A percentile compares a stretch with the other conserved stretches of the same genome.
These are phyloP conservation scores for Thera obeliscata DNA, from an alignment of 2,888 invertebrate species.

Conservation along the genomic window DNA sequence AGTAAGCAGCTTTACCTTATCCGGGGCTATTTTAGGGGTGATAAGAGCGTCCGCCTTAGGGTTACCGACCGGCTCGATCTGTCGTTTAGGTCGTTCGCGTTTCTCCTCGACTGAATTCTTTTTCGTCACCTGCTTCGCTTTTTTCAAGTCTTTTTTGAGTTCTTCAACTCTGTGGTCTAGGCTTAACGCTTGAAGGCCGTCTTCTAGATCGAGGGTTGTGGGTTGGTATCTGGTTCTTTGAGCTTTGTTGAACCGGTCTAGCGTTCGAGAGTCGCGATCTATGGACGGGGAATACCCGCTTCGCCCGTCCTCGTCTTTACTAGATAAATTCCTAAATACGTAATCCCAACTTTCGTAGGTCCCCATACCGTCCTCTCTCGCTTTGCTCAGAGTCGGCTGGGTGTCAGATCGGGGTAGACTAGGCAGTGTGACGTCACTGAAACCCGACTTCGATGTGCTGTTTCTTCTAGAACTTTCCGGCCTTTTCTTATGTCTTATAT, in stretches of 20 bases:
- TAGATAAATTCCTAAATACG: constrained; percentile 90
- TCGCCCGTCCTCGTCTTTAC: constrained; percentile 87
- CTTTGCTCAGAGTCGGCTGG: constrained; percentile 78
- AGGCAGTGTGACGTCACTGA: constrained; percentile 72
- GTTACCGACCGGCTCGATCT: constrained; percentile 70
- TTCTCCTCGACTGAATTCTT: constrained; percentile 63
- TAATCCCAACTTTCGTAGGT: constrained; percentile 92
- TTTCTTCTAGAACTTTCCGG: constrained; percentile 65
- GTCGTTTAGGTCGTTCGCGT: constrained; percentile 52
- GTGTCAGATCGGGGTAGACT: constrained; percentile 79
- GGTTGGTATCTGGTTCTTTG: constrained; percentile 80
- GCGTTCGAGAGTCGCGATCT: constrained; percentile 75
- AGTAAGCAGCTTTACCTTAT: constrained; percentile 71
- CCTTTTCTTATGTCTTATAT: constrained; percentile 57
- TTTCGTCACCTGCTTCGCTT: constrained; percentile 65
- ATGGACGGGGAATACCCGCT: constrained; percentile 85
- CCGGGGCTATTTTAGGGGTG: constrained; percentile 66
- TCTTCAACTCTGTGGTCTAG: constrained; percentile 81
- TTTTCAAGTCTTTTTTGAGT: constrained; percentile 73
- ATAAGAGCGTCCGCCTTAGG: constrained; percentile 71
- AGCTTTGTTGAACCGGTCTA: constrained; percentile 74
- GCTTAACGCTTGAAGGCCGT: constrained; percentile 81
- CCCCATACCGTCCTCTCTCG: constrained; percentile 87
- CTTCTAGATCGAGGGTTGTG: constrained; percentile 82
- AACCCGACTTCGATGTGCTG: constrained; percentile 71